Evolutionary conservation across 2,888 invertebrate species (phyloP).

Genomic region (Eutolmus rufibarbis): DNA sequence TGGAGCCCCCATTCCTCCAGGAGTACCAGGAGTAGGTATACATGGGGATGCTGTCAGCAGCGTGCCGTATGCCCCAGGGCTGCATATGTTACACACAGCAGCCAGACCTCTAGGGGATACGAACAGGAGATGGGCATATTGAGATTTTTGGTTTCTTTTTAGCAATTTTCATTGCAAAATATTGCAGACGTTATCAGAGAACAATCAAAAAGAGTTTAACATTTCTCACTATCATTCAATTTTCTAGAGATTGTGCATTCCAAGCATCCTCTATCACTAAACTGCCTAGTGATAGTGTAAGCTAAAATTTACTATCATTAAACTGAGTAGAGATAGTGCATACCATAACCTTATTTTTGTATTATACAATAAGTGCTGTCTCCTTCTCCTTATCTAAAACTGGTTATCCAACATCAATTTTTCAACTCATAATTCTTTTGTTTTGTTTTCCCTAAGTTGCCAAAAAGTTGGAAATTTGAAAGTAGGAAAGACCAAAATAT

Average conservation of each 20-base stretch:
- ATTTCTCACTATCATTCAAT: too few relatives aligned
- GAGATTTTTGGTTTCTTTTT: neutral
- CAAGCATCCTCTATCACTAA: too few relatives aligned
- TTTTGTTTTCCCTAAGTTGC: neutral
- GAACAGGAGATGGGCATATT: neutral
- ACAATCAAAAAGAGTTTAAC: neutral
- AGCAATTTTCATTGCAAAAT: neutral
- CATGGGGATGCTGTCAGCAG: neutral
- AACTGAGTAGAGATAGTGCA: too few relatives aligned
- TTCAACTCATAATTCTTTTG: neutral
- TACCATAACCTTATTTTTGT: too few relatives aligned
- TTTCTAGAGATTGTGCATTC: too few relatives aligned
- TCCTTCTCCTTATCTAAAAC: too few relatives aligned
- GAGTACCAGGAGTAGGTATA: neutral
- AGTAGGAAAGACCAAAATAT: neutral
- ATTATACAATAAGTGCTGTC: too few relatives aligned
- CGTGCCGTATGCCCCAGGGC: neutral
- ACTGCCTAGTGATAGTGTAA: too few relatives aligned
- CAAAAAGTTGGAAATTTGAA: neutral
- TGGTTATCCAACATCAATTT: neutral
- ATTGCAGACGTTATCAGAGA: neutral
- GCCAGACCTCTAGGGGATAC: neutral
- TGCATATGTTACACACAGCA: neutral
- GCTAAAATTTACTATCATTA: too few relatives aligned
- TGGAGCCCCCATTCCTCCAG: neutral